phyloP scores from a whole-genome alignment of 2,888 invertebrate genomes.

The Gisinianus flammeolus region DNA sequence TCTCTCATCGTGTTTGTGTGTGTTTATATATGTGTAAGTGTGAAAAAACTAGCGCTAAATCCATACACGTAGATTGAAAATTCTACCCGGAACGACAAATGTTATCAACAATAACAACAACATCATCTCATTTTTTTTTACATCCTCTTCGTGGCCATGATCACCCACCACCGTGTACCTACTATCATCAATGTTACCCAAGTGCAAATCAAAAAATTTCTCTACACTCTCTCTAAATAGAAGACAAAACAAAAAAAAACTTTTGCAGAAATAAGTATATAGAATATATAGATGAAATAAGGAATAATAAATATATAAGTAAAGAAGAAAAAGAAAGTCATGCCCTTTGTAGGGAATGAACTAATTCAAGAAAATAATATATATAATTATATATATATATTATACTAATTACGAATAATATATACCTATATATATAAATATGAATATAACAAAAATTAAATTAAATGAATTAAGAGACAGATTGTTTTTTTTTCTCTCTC shows the following conservation, averaged over 20 bases:
- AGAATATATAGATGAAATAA: conserved; percentile 3
- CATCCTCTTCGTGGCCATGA: neutral
- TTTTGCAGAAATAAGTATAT: neutral
- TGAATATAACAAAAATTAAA: neutral
- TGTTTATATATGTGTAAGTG: no score
- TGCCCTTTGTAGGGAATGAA: neutral
- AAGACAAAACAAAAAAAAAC: neutral
- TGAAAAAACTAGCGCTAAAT: no score
- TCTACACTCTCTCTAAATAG: conserved; percentile 5
- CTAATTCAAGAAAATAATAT: neutral
- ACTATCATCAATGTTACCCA: conserved; percentile 39
- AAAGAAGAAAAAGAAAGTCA: neutral
- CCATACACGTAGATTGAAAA: no score
- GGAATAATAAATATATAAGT: neutral
- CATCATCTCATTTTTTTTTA: no score
- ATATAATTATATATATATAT: conserved; percentile 4
- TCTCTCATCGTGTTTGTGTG: no score
- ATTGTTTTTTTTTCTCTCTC: neutral
- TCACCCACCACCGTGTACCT: conserved; percentile 35
- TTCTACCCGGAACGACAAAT: neutral
- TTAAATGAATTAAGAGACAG: neutral
- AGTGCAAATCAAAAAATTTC: conserved; percentile 38
- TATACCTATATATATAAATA: neutral
- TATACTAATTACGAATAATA: neutral
- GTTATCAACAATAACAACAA: no score